A percentile compares a stretch with the other conserved stretches of the same genome.
phyloP scores from a whole-genome alignment of 2,888 invertebrate genomes.

The Pandemis corylana region DNA sequence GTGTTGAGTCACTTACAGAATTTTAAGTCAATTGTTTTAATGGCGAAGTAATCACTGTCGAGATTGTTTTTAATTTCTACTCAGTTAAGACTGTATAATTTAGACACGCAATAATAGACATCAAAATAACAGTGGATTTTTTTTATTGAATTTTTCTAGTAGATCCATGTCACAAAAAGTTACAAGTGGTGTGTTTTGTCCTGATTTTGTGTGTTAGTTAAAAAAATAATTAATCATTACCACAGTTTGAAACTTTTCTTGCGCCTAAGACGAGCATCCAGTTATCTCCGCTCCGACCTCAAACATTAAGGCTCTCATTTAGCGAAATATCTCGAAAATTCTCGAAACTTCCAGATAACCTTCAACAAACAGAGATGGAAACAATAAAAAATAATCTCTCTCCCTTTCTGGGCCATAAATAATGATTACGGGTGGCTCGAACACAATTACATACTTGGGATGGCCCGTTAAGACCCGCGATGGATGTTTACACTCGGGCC shows the following conservation, averaged over 20 bases:
- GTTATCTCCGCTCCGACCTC: conserved; percentile 30
- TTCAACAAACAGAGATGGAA: conserved; percentile 54
- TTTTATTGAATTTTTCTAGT: too few relatives aligned
- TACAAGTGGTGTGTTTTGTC: background rate
- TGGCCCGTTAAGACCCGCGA: conserved; percentile 74
- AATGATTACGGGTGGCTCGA: conserved; percentile 68
- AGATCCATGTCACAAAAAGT: too few relatives aligned
- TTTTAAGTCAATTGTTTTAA: too few relatives aligned
- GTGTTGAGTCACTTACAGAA: background rate
- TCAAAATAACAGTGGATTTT: too few relatives aligned
- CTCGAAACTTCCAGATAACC: conserved; percentile 38
- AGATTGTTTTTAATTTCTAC: background rate
- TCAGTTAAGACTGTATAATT: too few relatives aligned
- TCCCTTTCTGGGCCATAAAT: conserved; percentile 65
- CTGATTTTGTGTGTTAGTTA: background rate
- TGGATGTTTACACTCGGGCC: conserved; percentile 37
- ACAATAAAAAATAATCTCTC: conserved; percentile 75
- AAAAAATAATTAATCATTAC: background rate
- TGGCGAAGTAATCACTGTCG: too few relatives aligned
- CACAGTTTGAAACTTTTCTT: background rate
- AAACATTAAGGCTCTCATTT: conserved; percentile 21
- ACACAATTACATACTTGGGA: conserved; percentile 75
- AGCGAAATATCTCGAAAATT: conserved; percentile 26
- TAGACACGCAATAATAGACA: too few relatives aligned
- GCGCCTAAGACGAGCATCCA: conserved; percentile 13